Base-by-base conservation (phyloP, 2,113 vertebrate species). In the Nesoenas mayeri region DNA sequence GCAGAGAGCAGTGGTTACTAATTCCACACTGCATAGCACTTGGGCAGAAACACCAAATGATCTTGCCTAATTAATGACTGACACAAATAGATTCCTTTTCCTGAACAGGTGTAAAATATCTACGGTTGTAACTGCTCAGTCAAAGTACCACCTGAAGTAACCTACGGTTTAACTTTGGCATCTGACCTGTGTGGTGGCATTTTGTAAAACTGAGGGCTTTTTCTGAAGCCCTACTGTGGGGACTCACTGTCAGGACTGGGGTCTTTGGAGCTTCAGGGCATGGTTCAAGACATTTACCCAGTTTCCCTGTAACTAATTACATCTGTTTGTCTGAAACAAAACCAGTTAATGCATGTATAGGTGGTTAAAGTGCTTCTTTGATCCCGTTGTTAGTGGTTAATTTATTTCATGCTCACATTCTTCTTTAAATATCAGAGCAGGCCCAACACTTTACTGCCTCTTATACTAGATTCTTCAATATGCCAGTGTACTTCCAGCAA, bases 201-300 rank as follows among this genome's bases (percentile, higher is more conserved):
- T 94, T 44, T 79, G 57, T 66, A 61, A 66, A 93, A 42, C 25
- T 42, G 20, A 34, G 24, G n/a, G 2, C 51, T 77, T 50, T 90
- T 64, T 38, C 29, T 1, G 2, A 65, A 66, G 38, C 51, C 9
- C 15, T 70, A 8, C 20, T 1, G 0, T 26, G 11, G 16, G 9
- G 7, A 12, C 26, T 65, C 2, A 1, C 11, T 66, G 2, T 80
- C 60, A 67, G 26, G 5, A 3, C 12, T 65, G 56, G 2, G 4
- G 2, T 1, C n/a, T 79, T 1, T 17, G 11, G 13, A 10, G 8
- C 54, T 77, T 77, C 36, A 66, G 21, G 19, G 7, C 16, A 13
- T 19, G 6, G 14, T 24, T 83, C 56, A 81, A 82, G 42, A 47
- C 2, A 5, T 28, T 70, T 54, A 50, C 20, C 19, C 9, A 4